phyloP scores from a whole-genome alignment of 1,140 invertebrate genomes.

The Lordiphosa collinella region DNA sequence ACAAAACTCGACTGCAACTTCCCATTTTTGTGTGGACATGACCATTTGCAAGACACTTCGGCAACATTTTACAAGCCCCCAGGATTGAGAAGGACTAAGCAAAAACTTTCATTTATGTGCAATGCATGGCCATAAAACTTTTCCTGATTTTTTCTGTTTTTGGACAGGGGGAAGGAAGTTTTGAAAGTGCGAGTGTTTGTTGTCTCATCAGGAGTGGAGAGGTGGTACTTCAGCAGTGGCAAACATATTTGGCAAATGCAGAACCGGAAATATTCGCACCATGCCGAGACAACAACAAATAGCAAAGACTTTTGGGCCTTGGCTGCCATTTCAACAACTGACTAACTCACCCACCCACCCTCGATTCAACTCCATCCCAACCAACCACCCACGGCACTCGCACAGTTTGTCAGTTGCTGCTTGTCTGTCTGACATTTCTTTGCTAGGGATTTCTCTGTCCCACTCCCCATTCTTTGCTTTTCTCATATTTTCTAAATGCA shows the following conservation, averaged over 20 bases:
- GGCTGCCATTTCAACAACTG: constrained; percentile 39
- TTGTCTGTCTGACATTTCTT: constrained; percentile 39
- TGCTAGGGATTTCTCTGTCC: constrained; percentile 12
- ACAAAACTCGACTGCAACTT: constrained; percentile 13
- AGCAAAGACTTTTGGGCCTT: constrained; percentile 44
- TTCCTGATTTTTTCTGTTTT: constrained; percentile 10
- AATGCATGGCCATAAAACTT: constrained; percentile 72
- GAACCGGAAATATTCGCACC: constrained; percentile 76
- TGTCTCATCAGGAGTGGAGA: constrained; percentile 17
- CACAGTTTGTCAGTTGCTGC: constrained; percentile 40
- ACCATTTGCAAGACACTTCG: constrained; percentile 51
- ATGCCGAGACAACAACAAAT: constrained; percentile 59
- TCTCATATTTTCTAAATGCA: constrained; percentile 73
- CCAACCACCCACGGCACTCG: constrained; percentile 9
- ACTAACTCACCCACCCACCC: constrained; percentile 17
- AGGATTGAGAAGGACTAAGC: constrained; percentile 31
- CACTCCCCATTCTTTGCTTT: constrained; percentile 16
- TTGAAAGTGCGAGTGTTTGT: constrained; percentile 71
- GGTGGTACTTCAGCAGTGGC: constrained; percentile 2
- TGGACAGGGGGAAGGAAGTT: constrained; percentile 49
- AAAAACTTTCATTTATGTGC: constrained; percentile 74
- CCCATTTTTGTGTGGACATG: constrained; percentile 26
- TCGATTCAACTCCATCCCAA: not conserved
- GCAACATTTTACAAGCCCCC: constrained; percentile 45
- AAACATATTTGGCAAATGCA: constrained; percentile 74